phyloP scores from a whole-genome alignment of 2,888 invertebrate species.

The Drosophila gaucha region DNA sequence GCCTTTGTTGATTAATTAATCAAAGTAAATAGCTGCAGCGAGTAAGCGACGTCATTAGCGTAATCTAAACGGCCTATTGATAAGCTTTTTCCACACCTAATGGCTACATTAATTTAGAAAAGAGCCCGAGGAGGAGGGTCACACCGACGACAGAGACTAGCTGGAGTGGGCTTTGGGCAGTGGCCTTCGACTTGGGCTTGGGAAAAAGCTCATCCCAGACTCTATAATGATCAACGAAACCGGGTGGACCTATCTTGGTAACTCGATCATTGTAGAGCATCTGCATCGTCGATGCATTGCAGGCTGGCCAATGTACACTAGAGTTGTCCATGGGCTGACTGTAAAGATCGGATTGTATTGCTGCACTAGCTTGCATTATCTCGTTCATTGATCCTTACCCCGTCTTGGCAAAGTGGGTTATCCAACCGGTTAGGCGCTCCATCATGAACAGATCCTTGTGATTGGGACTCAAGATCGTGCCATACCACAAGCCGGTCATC shows the following conservation, averaged over 20 bases:
- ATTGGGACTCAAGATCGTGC: constrained; percentile 66
- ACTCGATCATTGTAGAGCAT: constrained; percentile 62
- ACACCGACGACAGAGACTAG: constrained; percentile 21
- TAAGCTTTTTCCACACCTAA: constrained; percentile 78
- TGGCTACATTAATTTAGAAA: constrained; percentile 72
- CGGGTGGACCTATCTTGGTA: constrained; percentile 40
- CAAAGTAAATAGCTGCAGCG: constrained; percentile 70
- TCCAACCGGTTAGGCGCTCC: constrained; percentile 83
- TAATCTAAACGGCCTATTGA: constrained; percentile 81
- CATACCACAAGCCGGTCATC: constrained; percentile 65
- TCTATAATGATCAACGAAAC: constrained; percentile 52
- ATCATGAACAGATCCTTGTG: constrained; percentile 84
- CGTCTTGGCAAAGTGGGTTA: constrained; percentile 82
- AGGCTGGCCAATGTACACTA: constrained; percentile 55
- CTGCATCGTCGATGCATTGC: constrained; percentile 21
- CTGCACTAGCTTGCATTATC: too few relatives aligned
- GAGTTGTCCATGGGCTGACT: constrained; percentile 24
- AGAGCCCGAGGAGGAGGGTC: constrained; percentile 23
- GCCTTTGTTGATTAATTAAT: constrained; percentile 82
- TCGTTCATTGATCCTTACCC: constrained; percentile 64
- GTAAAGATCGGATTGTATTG: background rate
- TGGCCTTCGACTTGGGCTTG: constrained; percentile 2
- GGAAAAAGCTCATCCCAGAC: constrained; percentile 77
- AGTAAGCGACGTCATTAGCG: constrained; percentile 68
- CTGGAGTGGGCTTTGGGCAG: constrained; percentile 13